Conservation (phyloP, 2,888 invertebrate species). For the Drosophila merina region DNA sequence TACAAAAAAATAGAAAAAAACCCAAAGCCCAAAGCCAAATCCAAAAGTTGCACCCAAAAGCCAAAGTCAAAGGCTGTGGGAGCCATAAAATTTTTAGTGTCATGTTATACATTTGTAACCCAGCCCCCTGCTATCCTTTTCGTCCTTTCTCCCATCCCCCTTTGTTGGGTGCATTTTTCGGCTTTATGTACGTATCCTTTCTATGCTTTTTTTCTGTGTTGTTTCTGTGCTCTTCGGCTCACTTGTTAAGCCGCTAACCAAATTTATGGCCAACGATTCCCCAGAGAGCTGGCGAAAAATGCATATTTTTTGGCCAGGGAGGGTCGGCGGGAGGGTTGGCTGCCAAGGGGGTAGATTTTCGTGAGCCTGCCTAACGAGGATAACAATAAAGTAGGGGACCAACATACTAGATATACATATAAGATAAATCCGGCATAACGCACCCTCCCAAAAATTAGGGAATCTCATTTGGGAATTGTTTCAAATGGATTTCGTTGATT, state of each 20-base stretch:
- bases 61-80: constrained; percentile 29
- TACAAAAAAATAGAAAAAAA: not conserved
- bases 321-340: not conserved
- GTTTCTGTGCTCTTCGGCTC: constrained; percentile 6
- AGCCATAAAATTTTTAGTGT: constrained; percentile 66
- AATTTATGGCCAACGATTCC: constrained; percentile 60
- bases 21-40: not conserved
- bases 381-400: constrained; percentile 34
- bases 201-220: not conserved
- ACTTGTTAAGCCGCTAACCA: constrained; percentile 55
- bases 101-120: constrained; percentile 71
- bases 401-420: constrained; percentile 1
- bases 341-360: not conserved
- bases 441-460: constrained; percentile 13
- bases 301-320: constrained; percentile 18
- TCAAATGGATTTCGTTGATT: not conserved
- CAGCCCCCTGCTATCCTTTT: constrained; percentile 10
- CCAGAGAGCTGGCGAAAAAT: constrained; percentile 23
- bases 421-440: not conserved
- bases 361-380: constrained; percentile 33
- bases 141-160: not conserved
- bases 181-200: not conserved
- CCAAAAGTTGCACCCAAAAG: constrained; percentile 7
- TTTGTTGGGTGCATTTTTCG: constrained; percentile 3
- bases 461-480: not conserved